A percentile compares a stretch with the other conserved stretches of the same genome.
Conservation (phyloP, 1,140 invertebrate genomes). For the Psix sp. region DNA sequence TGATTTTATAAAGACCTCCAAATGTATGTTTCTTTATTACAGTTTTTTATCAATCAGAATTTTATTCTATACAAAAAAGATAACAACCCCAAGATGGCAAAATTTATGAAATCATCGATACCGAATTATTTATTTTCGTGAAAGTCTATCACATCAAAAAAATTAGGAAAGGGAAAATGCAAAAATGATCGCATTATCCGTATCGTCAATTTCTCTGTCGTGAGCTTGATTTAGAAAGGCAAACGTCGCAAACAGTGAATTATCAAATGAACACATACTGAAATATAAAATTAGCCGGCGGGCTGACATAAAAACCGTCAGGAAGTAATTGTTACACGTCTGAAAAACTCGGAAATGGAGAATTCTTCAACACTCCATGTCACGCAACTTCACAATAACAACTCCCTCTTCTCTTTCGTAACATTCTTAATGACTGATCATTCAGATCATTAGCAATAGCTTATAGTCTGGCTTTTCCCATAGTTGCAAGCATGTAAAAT, state of each 20-base stretch:
- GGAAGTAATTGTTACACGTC: slow-evolving; percentile 51
- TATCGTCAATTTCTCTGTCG: slow-evolving; percentile 49
- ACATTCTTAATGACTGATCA: slow-evolving; percentile 22
- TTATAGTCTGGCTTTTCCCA: slow-evolving; percentile 1
- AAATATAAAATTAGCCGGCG: slow-evolving; percentile 44
- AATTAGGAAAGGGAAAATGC: slow-evolving; percentile 12
- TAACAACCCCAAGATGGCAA: too few species aligned
- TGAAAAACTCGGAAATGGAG: slow-evolving; percentile 43
- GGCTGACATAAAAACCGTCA: slow-evolving; percentile 47
- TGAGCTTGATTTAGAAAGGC: slow-evolving; percentile 54
- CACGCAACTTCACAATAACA: slow-evolving; percentile 24
- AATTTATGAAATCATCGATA: too few species aligned
- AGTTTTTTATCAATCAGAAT: too few species aligned
- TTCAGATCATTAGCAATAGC: slow-evolving; percentile 16
- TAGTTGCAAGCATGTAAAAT: background rate
- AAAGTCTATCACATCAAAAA: slow-evolving; percentile 27
- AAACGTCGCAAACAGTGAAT: slow-evolving; percentile 30
- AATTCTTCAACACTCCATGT: slow-evolving; percentile 34
- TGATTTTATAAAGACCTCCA: too few species aligned
- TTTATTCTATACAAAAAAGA: too few species aligned
- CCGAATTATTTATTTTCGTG: slow-evolving; percentile 37
- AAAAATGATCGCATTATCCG: slow-evolving; percentile 35
- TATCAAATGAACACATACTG: slow-evolving; percentile 51
- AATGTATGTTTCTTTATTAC: too few species aligned
- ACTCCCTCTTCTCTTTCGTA: slow-evolving; percentile 10